phyloP scores from a whole-genome alignment of 1,140 invertebrate species.

The Hyles vespertilio region DNA sequence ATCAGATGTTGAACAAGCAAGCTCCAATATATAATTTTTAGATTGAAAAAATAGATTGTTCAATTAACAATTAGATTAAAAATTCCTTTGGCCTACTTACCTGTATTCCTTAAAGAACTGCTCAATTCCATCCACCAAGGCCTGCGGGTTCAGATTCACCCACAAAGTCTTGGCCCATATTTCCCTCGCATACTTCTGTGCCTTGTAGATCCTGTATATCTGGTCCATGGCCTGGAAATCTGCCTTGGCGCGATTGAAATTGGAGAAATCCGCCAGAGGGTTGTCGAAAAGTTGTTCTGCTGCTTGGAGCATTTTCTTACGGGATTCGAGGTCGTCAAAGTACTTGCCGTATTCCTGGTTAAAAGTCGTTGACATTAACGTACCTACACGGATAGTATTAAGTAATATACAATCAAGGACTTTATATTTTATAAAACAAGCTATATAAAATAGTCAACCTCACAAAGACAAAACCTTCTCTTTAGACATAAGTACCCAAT shows the following conservation, averaged over 20 bases:
- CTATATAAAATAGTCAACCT: too few relatives aligned
- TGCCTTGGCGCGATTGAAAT: constrained; percentile 81
- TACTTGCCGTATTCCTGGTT: constrained; percentile 80
- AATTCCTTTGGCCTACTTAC: constrained; percentile 36
- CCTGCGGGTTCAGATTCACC: constrained; percentile 89
- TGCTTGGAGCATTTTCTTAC: constrained; percentile 81
- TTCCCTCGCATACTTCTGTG: constrained; percentile 85
- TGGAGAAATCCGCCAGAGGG: constrained; percentile 86
- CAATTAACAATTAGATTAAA: not conserved
- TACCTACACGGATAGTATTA: too few relatives aligned
- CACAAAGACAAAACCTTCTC: too few relatives aligned
- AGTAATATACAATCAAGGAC: too few relatives aligned
- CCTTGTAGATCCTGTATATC: constrained; percentile 87
- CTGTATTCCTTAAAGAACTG: constrained; percentile 87
- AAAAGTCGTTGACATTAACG: too few relatives aligned
- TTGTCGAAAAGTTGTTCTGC: constrained; percentile 92
- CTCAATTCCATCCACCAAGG: constrained; percentile 91
- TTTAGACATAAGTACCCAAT: too few relatives aligned
- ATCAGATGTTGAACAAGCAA: too few relatives aligned
- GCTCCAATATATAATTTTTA: too few relatives aligned
- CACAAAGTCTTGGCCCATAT: constrained; percentile 91
- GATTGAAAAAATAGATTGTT: not conserved
- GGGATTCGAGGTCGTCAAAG: constrained; percentile 81
- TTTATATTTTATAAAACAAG: too few relatives aligned
- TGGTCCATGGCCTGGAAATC: constrained; percentile 85